Conservation (phyloP, 2,797 vertebrate species). For the Alcedo atthis region DNA sequence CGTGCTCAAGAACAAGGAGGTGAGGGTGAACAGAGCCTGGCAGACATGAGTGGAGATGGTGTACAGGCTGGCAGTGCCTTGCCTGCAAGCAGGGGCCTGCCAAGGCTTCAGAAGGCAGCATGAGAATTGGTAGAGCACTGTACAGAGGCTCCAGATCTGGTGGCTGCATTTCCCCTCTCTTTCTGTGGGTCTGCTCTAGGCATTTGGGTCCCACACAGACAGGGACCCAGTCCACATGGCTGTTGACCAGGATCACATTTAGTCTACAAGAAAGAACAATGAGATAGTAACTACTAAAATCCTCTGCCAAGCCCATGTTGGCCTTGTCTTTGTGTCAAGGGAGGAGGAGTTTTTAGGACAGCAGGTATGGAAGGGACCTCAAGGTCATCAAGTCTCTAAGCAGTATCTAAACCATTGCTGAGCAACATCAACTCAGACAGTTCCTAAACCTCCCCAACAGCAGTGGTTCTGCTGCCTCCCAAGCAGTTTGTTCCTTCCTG, state of each 20-base stretch:
- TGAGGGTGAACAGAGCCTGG: neutral
- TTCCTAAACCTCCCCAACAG: neutral
- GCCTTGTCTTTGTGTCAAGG: neutral
- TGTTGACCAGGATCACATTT: neutral
- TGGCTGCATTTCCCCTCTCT: neutral
- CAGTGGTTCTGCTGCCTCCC: neutral
- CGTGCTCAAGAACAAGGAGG: neutral
- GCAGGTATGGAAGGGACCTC: neutral
- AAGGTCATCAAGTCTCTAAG: neutral
- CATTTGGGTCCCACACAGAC: neutral
- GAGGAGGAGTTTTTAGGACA: neutral
- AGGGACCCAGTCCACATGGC: neutral
- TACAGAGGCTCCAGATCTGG: neutral
- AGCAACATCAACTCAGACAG: neutral
- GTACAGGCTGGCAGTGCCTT: neutral
- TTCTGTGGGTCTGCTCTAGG: neutral
- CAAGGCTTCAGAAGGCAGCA: neutral
- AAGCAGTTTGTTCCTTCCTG: neutral
- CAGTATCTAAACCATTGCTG: neutral
- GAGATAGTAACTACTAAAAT: neutral
- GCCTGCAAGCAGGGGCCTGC: neutral
- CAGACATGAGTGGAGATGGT: neutral
- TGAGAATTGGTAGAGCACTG: neutral
- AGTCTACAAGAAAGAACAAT: rapidly evolving
- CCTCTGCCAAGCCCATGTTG: neutral